These are phyloP conservation scores for Pseudomyrmex flavicornis DNA, from an alignment of 1,140 invertebrate species.

Conservation along the genomic window DNA sequence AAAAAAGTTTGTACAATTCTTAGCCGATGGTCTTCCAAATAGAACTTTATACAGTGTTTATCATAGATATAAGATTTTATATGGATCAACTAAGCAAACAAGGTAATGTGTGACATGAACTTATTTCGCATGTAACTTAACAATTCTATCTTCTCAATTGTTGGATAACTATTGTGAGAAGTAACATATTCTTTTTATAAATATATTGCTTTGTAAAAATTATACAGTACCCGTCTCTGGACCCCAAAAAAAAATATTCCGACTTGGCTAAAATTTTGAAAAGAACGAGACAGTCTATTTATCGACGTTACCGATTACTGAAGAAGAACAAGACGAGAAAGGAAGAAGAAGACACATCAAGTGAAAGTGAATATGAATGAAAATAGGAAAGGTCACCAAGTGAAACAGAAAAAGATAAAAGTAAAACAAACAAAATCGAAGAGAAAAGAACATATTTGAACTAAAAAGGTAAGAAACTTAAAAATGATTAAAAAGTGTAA, in stretches of 20 bases:
- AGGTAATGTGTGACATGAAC: constrained; percentile 69
- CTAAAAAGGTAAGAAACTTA: no score
- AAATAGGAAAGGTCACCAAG: no score
- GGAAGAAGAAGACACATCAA: neutral
- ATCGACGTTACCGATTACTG: constrained; percentile 76
- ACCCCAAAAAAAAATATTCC: constrained; percentile 69
- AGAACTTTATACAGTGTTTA: constrained; percentile 79
- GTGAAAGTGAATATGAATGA: no score
- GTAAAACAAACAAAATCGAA: no score
- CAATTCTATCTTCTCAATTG: neutral
- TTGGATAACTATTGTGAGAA: neutral
- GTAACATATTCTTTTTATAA: neutral
- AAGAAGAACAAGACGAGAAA: constrained; percentile 56
- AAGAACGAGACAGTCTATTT: constrained; percentile 79
- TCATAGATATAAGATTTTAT: constrained; percentile 76
- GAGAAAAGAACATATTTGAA: no score
- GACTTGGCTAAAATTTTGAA: constrained; percentile 77
- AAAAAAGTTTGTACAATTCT: constrained; percentile 77
- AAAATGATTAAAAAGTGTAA: no score
- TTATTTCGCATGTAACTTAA: neutral
- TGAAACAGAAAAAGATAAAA: no score
- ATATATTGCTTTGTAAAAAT: no score
- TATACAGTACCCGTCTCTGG: constrained; percentile 9
- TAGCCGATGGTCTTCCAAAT: constrained; percentile 76
- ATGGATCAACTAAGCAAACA: constrained; percentile 50